phyloP scores from a whole-genome alignment of 2,797 vertebrate genomes.

The Fistularia tabacaria region DNA sequence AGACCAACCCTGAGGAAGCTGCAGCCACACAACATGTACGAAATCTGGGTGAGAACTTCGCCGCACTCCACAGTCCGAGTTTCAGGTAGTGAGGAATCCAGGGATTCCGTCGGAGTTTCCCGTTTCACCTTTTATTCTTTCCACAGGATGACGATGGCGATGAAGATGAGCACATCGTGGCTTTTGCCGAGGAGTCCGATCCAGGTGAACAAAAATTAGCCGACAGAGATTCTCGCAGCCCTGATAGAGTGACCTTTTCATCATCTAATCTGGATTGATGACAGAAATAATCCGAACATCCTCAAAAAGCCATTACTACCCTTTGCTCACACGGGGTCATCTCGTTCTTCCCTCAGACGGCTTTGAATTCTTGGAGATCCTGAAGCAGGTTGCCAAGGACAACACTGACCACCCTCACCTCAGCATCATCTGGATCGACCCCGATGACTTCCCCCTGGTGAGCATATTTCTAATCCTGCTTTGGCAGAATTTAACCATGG shows the following conservation, averaged over 20 bases:
- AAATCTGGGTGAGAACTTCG: slow-evolving; percentile 78
- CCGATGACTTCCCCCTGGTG: slow-evolving; percentile 91
- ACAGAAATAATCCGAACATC: too few species aligned
- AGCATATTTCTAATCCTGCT: slow-evolving; percentile 15
- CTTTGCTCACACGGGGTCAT: too few species aligned
- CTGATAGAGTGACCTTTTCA: too few species aligned
- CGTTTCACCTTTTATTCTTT: slow-evolving; percentile 5
- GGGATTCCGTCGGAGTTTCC: not conserved
- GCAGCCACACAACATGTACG: slow-evolving; percentile 87
- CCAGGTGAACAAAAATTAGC: slow-evolving; percentile 70
- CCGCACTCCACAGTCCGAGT: too few species aligned
- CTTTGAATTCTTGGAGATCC: slow-evolving; percentile 86
- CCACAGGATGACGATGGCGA: slow-evolving; percentile 80
- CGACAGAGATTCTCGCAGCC: too few species aligned
- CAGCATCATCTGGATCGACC: slow-evolving; percentile 92
- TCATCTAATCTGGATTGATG: too few species aligned
- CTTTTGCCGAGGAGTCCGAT: slow-evolving; percentile 86
- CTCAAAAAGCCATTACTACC: too few species aligned
- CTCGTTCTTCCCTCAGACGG: slow-evolving; percentile 73
- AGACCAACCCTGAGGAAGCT: slow-evolving; percentile 89
- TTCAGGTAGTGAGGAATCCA: too few species aligned
- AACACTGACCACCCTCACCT: slow-evolving; percentile 87
- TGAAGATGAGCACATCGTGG: slow-evolving; percentile 83
- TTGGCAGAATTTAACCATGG: not conserved
- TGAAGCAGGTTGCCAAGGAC: slow-evolving; percentile 87